Conservation (phyloP, 2,888 invertebrate species). For the Euspilapteryx auroguttella region DNA sequence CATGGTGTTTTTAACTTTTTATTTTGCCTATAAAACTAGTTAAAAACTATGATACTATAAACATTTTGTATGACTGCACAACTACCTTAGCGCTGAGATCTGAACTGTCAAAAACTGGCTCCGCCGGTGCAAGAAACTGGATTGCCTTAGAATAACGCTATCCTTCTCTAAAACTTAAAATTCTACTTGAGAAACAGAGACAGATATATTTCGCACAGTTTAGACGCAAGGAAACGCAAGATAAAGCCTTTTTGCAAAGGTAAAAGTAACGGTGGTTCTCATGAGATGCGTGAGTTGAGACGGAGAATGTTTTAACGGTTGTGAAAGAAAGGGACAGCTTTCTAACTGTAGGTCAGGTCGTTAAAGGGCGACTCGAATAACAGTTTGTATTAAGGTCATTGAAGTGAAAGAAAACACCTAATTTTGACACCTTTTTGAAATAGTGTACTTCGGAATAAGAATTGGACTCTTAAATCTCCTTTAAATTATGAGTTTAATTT, state of each 20-base stretch:
- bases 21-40: no score
- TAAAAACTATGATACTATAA: no score
- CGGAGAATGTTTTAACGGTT: conserved; percentile 20
- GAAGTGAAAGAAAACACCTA: no score
- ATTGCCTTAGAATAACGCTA: conserved; percentile 20
- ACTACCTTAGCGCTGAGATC: conserved; percentile 37
- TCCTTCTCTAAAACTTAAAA: no score
- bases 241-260: conserved; percentile 57
- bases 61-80: no score
- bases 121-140: conserved; percentile 37
- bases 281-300: conserved; percentile 52
- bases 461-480: no score
- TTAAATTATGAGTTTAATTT: no score
- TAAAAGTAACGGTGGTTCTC: conserved; percentile 60
- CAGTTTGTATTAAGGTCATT: conserved; percentile 7
- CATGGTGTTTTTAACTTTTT: not conserved
- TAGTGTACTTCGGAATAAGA: no score
- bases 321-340: conserved; percentile 21
- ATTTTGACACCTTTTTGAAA: no score
- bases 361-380: conserved; percentile 16
- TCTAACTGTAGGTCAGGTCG: conserved; percentile 29
- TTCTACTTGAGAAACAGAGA: conserved; percentile 22
- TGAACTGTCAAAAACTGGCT: conserved; percentile 56
- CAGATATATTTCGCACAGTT: conserved; percentile 6
- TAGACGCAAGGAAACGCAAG: conserved; percentile 20